Conservation (phyloP, 1,140 invertebrate species). For the roundworm (Caenorhabditis elegans) region WBcel235 BX284602.5:11365001-11365500, state of each 20-base stretch:
- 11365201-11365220: too few species aligned
- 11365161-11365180: too few species aligned
- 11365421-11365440: constrained; percentile 39
- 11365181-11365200: too few species aligned
- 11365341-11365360: background rate
- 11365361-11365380: too few species aligned
- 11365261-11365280: too few species aligned
- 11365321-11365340: background rate
- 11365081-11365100: background rate
- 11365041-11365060: background rate
- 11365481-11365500: constrained; percentile 43
- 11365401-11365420: constrained; percentile 47
- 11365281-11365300: background rate
- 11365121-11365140: too few species aligned
- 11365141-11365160: too few species aligned
- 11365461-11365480: constrained; percentile 23
- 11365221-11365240: background rate
- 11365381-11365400: constrained; percentile 46
- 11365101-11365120: background rate
- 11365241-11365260: too few species aligned
- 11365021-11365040: background rate
- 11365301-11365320: background rate
- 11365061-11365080: background rate
- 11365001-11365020: background rate
- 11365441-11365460: constrained; percentile 42